Evolutionary conservation across 1,140 invertebrate species (phyloP).

Genomic region (Scaptomyza hsui): DNA sequence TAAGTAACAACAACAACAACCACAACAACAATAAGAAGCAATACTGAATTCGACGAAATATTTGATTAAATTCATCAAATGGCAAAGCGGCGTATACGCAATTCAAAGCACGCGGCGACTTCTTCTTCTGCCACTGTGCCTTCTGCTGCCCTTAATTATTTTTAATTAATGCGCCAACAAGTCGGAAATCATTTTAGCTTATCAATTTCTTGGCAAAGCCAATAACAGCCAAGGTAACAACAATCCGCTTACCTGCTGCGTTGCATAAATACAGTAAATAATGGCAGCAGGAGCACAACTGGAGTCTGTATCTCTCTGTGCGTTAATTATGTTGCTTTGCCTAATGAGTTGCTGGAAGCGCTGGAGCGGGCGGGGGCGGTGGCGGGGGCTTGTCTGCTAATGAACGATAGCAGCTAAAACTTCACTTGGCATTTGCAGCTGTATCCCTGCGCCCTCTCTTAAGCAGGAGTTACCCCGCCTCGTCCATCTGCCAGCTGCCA

Average conservation of each 20-base stretch:
- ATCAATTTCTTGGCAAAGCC: constrained; percentile 48
- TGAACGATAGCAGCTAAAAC: constrained; percentile 72
- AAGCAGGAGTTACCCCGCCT: too few species aligned
- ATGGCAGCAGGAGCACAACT: constrained; percentile 28
- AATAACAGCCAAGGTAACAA: background rate
- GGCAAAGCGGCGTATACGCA: constrained; percentile 60
- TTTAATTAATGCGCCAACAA: constrained; percentile 66
- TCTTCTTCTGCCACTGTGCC: background rate
- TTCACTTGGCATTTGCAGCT: constrained; percentile 53
- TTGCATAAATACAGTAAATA: constrained; percentile 59
- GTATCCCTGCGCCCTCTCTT: too few species aligned
- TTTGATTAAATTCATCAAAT: constrained; percentile 56
- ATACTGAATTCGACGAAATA: background rate
- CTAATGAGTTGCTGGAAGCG: constrained; percentile 52
- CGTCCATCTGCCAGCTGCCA: background rate
- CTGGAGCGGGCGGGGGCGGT: background rate
- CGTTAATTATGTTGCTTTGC: constrained; percentile 66
- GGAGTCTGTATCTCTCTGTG: constrained; percentile 25
- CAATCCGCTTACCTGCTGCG: constrained; percentile 45
- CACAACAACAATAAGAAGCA: constrained; percentile 19
- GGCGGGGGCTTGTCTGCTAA: constrained; percentile 56
- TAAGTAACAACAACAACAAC: too few species aligned
- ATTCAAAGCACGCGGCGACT: constrained; percentile 33
- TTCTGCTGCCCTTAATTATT: constrained; percentile 52
- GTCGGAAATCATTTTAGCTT: constrained; percentile 57